Conservation (phyloP, 2,797 vertebrate genomes). For the Pipistrellus kuhlii region DNA sequence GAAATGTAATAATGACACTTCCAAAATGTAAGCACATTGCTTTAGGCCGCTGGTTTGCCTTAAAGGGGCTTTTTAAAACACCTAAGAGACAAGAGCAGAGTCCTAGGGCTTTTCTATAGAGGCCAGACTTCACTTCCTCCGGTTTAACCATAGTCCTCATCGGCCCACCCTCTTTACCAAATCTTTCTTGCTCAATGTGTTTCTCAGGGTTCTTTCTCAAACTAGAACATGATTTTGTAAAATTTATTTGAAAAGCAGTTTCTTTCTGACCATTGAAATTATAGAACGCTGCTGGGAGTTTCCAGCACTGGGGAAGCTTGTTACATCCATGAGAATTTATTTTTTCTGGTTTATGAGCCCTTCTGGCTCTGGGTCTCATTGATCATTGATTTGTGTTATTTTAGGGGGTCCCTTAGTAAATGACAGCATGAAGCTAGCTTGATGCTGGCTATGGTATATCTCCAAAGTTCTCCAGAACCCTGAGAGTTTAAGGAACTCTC, state of each 20-base stretch:
- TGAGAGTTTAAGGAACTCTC: neutral
- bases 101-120: neutral
- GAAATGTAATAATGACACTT: neutral
- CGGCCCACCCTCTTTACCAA: neutral
- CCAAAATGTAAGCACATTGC: neutral
- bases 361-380: neutral
- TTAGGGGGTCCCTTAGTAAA: neutral
- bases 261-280: slow-evolving; percentile 51
- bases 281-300: slow-evolving; percentile 27
- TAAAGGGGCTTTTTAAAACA: neutral
- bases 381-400: neutral
- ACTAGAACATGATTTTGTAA: slow-evolving; percentile 33
- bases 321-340: neutral
- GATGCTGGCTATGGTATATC: neutral
- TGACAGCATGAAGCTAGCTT: slow-evolving; percentile 3
- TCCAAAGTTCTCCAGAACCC: neutral
- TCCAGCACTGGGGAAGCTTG: neutral
- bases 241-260: slow-evolving; percentile 35
- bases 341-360: neutral
- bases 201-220: slow-evolving; percentile 47
- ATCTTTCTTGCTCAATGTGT: neutral
- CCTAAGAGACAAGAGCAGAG: neutral
- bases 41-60: neutral
- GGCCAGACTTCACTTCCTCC: neutral
- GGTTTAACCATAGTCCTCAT: neutral